phyloP scores from a whole-genome alignment of 2,113 vertebrate genomes.

The Dasyprocta punctata region DNA sequence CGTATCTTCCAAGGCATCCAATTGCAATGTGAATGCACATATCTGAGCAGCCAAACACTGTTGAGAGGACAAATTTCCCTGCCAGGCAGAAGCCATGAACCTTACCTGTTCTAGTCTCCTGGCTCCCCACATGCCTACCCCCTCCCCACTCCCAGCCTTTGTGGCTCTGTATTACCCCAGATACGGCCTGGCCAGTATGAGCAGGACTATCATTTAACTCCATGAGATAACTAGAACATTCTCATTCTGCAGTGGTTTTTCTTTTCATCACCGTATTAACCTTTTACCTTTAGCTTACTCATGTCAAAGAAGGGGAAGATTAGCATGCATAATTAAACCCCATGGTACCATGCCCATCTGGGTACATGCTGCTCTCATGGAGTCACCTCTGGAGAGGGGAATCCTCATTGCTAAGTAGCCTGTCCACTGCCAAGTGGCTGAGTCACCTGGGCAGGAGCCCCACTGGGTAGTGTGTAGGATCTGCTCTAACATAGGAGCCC shows the following conservation, averaged over 20 bases:
- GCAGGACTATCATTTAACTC: neutral
- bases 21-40: neutral
- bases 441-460: neutral
- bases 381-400: neutral
- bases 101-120: neutral
- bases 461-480: rapidly evolving
- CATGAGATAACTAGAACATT: neutral
- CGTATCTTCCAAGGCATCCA: neutral
- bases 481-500: rapidly evolving
- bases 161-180: neutral
- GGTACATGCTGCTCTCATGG: neutral
- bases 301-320: conserved; percentile 34
- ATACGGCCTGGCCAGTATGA: neutral
- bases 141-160: neutral
- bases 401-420: neutral
- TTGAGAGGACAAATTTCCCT: neutral
- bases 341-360: neutral
- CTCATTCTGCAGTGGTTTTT: conserved; percentile 14
- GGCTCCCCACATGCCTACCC: rapidly evolving
- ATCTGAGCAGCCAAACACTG: neutral
- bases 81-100: neutral
- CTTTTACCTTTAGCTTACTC: conserved; percentile 57
- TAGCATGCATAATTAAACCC: conserved; percentile 18
- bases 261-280: conserved; percentile 11
- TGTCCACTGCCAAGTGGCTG: neutral